Conservation (phyloP, 2,113 vertebrate genomes). For the Ochotona curzoniae region DNA sequence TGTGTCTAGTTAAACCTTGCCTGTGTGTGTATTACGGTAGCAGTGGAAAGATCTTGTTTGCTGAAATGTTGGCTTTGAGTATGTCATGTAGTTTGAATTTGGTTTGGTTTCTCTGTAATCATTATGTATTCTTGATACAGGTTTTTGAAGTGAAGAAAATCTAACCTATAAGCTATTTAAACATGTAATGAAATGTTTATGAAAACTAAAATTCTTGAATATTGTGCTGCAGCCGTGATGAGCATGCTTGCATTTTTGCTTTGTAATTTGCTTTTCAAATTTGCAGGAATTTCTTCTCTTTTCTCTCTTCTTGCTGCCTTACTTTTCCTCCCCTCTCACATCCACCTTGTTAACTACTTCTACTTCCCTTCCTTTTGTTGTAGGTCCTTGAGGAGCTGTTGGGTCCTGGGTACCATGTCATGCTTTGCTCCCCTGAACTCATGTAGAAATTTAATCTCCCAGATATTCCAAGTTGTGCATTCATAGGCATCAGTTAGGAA, state of each 20-base stretch:
- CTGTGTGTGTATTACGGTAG: not conserved
- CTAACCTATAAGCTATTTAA: not conserved
- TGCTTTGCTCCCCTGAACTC: no score
- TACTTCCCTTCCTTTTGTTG: not conserved
- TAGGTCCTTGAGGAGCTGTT: not conserved
- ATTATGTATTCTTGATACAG: not conserved
- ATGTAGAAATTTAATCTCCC: no score
- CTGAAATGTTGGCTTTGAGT: not conserved
- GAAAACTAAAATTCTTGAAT: not conserved
- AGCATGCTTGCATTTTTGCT: conserved; percentile 2
- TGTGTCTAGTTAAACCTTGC: not conserved
- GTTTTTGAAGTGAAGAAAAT: conserved; percentile 1
- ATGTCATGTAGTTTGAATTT: not conserved
- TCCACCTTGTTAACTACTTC: rapidly evolving
- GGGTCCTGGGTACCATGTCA: not conserved
- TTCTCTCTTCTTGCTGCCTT: no score
- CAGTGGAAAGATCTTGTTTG: not conserved
- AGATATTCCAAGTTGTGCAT: no score
- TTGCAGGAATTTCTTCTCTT: not conserved
- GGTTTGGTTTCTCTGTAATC: not conserved
- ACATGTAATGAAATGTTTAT: not conserved
- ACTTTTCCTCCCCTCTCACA: no score
- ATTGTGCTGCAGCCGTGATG: not conserved
- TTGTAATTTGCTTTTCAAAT: conserved; percentile 21
- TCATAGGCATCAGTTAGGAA: no score